A percentile compares a stretch with the other conserved stretches of the same genome.
Evolutionary conservation across 2,888 invertebrate species (phyloP).

Genomic region (Morinoia aosen): DNA sequence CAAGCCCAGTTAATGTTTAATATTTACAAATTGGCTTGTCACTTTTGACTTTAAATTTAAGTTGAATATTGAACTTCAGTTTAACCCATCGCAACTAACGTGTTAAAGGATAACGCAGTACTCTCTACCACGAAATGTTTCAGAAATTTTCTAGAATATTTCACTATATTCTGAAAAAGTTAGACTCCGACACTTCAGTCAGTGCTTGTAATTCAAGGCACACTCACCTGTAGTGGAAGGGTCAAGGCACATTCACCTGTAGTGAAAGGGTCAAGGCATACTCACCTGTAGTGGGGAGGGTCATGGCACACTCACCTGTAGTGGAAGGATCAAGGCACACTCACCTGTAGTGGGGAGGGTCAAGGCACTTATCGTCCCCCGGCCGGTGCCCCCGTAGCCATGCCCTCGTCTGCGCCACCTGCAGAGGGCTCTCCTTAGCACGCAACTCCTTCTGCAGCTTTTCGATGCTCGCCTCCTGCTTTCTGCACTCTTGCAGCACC

Average conservation of each 20-base stretch:
- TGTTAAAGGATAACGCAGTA: no score
- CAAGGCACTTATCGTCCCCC: conserved; percentile 64
- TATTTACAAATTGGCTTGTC: no score
- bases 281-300: background rate
- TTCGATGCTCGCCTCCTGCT: conserved; percentile 62
- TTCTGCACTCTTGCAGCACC: conserved; percentile 61
- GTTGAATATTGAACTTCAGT: no score
- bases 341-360: conserved; percentile 63
- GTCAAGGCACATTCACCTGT: background rate
- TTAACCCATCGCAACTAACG: no score
- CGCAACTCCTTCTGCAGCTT: conserved; percentile 62
- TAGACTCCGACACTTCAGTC: no score
- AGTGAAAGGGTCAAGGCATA: background rate
- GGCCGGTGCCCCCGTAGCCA: conserved; percentile 63
- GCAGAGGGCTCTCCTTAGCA: conserved; percentile 63
- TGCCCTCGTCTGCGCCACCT: conserved; percentile 64
- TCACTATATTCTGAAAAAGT: no score
- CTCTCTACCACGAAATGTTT: no score
- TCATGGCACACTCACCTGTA: background rate
- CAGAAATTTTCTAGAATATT: no score
- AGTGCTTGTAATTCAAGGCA: background rate
- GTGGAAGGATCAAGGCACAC: background rate
- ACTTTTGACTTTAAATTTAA: no score
- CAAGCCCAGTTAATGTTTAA: no score
- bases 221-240: background rate